These are phyloP conservation scores for Muntiacus muntjak DNA, from an alignment of 2,113 vertebrate genomes.

Conservation along the genomic window DNA sequence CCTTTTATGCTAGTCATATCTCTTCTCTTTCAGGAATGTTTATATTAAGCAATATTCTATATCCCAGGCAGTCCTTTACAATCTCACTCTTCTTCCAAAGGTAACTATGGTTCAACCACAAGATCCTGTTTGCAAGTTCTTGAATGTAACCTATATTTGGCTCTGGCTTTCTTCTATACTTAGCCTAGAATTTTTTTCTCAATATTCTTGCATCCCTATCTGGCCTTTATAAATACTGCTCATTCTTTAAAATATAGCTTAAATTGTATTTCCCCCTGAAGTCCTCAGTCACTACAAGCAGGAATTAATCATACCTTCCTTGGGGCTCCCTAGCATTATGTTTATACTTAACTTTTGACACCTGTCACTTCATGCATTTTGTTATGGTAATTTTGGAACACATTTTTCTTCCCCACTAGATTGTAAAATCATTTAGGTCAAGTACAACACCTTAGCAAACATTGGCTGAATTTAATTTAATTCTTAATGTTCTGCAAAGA, in stretches of 20 bases:
- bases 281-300: background rate
- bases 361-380: conserved; percentile 18
- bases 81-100: background rate
- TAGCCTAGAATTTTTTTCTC: background rate
- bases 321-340: background rate
- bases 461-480: conserved; percentile 24
- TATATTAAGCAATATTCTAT: background rate
- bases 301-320: conserved; percentile 13
- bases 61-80: background rate
- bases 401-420: background rate
- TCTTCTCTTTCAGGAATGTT: background rate
- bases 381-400: conserved; percentile 22
- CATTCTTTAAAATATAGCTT: background rate
- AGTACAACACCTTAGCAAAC: conserved; percentile 8
- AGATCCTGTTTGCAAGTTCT: background rate
- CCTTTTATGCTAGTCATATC: background rate
- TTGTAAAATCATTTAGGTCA: conserved; percentile 40
- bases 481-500: background rate
- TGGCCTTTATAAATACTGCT: background rate
- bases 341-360: conserved; percentile 40
- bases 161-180: background rate
- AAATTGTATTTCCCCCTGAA: background rate
- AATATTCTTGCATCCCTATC: background rate
- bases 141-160: background rate
- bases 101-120: background rate